Evolutionary conservation across 2,113 vertebrate species (phyloP), one percentile per base, ranked within the genome.

Genomic region (Phoenicopterus ruber): DNA sequence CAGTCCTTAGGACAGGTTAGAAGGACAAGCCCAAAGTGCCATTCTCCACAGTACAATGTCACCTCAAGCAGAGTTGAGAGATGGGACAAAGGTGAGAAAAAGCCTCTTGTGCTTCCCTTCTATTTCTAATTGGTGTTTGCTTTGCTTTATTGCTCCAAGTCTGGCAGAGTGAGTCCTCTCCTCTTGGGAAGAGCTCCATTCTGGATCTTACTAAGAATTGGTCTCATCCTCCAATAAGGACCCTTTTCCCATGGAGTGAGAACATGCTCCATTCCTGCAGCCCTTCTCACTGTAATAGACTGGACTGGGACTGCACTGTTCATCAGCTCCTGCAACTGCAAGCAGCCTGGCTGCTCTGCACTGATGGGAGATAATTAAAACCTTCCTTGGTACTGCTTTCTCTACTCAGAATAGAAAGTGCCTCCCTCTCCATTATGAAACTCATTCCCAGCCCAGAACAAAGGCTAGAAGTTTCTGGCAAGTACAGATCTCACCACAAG

Each of bases 331-430:
- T 50, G 70, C 52, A 58, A 49, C 28, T 42, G n/a, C 40, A 62
- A 46, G 76, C 71, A 93, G 82, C 46, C 42, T 52, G 52, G 28
- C 77, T 67, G 92, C 70, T 76, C 74, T 44, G 74, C 66, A 34
- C 49, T 63, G 44, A 20, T 29, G 78, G 46, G 25, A 71, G n/a
- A 67, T 88, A 90, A 95, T 88, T 46, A 82, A 94, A 96, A 95
- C 95, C 82, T 88, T 82, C 82, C 74, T 66, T 17, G 52, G 42
- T 69, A n/a, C n/a, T 76, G 85, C 85, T 94, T 94, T 94, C 94
- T 92, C 90, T 62, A 46, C 66, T 67, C 85, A 77, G 88, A 96
- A 90, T 79, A 86, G 90, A 93, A 95, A 93, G 94, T 92, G 90
- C 79, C 85, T 91, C 77, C 74, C 66, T 94, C 54, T 32, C 49